Base-by-base conservation (phyloP, 2,113 vertebrate genomes). In the Corydoras maculifer region DNA sequence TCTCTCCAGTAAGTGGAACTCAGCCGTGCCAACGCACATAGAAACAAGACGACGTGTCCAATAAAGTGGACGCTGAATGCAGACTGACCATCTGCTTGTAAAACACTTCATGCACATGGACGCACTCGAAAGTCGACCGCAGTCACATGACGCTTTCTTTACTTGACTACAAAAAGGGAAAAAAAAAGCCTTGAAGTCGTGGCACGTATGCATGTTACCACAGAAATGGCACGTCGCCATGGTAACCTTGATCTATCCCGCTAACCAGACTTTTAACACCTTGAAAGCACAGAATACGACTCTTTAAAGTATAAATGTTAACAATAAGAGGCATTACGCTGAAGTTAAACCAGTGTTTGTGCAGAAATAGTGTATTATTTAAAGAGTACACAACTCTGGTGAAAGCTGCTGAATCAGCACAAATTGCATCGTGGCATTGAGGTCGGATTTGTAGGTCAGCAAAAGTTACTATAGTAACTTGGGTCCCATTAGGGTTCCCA, bases 341-440 rank as follows among this genome's bases (percentile, higher is more conserved):
- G 29, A 50, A 35, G 32, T 25, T 25, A 64, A 2, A 35, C 7
- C 32, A 35, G 32, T n/a, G 32, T 35, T 35, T 35, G 32, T 35
- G 32, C 32, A 35, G 32, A 35, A 35, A 35, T 35, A 35, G 32
- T 35, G 7, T 7, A 35, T 3, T 35, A 4, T 35, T 35, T 35
- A 35, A 35, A 35, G 7, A 35, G 3, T 35, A 35, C 35, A 59
- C 54, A 50, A 50, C 2, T 35, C 62, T 58, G 58, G 2, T 30
- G 25, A 35, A 35, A 35, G 30, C 29, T 70, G 35, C 43, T 53
- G 63, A 60, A 60, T 62, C 58, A 43, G 72, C 32, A n/a, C 15
- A 53, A 62, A 55, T 12, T 58, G 43, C 55, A 50, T n/a, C 48
- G 18, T 32, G 13, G 65, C 63, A 43, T 18, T 18, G 18, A 35